A percentile compares a stretch with the other conserved stretches of the same genome.
phyloP scores from a whole-genome alignment of 2,797 vertebrate genomes.

The Falco berigora region DNA sequence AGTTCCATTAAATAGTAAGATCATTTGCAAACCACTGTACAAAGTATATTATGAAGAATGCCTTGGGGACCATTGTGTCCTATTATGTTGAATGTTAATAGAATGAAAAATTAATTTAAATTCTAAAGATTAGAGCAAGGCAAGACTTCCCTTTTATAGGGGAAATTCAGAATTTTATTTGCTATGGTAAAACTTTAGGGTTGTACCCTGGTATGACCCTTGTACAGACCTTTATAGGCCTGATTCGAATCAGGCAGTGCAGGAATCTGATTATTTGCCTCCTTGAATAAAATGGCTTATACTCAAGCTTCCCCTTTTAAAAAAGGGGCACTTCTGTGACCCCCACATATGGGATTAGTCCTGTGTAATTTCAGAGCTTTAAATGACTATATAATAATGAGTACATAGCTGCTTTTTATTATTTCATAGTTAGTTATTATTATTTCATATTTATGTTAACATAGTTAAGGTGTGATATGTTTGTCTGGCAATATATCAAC shows the following conservation, averaged over 20 bases:
- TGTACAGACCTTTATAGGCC: not conserved
- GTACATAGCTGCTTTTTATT: not conserved
- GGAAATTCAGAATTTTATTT: conserved; percentile 28
- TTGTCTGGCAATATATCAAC: not conserved
- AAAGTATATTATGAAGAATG: conserved; percentile 67
- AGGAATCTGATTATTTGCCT: not conserved
- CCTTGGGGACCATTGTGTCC: conserved; percentile 58
- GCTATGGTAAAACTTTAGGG: conserved; percentile 4
- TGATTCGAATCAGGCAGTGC: not conserved
- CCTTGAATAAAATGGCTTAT: not conserved
- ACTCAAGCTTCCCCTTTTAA: not conserved
- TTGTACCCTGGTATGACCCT: conserved; percentile 10
- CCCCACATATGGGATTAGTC: not conserved
- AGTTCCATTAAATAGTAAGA: conserved; percentile 73
- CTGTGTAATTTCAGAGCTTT: not conserved
- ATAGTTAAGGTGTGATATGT: not conserved
- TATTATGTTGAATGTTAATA: conserved; percentile 70
- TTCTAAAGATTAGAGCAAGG: conserved; percentile 52
- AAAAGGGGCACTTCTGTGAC: not conserved
- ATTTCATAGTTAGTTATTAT: not conserved
- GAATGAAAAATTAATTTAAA: conserved; percentile 68
- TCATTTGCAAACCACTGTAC: conserved; percentile 69
- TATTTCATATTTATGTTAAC: not conserved
- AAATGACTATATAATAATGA: not conserved
- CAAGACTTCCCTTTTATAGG: conserved; percentile 20